A percentile compares a stretch with the other conserved stretches of the same genome.
Evolutionary conservation across 2,113 vertebrate species (phyloP).

Genomic region (Apaloderma vittatum): DNA sequence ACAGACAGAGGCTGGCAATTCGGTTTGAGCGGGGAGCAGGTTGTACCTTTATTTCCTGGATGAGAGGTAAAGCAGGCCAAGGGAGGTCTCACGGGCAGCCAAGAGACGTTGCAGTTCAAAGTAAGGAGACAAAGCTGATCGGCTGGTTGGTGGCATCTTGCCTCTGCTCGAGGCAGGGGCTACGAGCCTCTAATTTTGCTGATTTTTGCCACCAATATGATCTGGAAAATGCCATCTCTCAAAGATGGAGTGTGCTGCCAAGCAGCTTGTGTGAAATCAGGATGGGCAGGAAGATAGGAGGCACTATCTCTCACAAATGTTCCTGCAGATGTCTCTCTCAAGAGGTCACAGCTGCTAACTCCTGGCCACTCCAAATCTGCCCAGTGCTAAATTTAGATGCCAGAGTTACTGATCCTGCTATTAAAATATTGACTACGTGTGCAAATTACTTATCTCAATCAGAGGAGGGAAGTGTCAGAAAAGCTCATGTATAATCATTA

Average conservation of each 20-base stretch:
- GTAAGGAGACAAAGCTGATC: neutral
- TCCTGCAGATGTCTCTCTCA: conserved; percentile 64
- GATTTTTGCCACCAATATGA: neutral
- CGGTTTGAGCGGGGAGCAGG: neutral
- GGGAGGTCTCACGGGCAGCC: neutral
- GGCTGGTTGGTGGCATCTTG: neutral
- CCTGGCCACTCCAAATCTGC: conserved; percentile 22
- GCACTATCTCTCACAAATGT: conserved; percentile 3
- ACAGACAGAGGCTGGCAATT: neutral
- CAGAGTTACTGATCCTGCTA: conserved; percentile 51
- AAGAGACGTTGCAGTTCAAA: neutral
- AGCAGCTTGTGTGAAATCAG: neutral
- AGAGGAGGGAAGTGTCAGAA: neutral
- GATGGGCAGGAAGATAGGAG: conserved; percentile 42
- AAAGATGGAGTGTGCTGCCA: neutral
- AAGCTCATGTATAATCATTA: neutral
- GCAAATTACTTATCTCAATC: conserved; percentile 11
- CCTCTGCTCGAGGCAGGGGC: neutral
- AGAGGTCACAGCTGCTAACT: conserved; percentile 68
- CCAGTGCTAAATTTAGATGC: conserved; percentile 46
- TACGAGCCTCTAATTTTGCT: neutral
- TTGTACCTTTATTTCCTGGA: neutral
- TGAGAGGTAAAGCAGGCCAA: neutral
- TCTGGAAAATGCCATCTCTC: neutral
- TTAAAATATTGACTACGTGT: conserved; percentile 51